Percentiles rank a stretch among this genome's conserved stretches.
Evolutionary conservation across 2,797 vertebrate genomes (phyloP).

Genomic region (Pangasius krempfi): DNA sequence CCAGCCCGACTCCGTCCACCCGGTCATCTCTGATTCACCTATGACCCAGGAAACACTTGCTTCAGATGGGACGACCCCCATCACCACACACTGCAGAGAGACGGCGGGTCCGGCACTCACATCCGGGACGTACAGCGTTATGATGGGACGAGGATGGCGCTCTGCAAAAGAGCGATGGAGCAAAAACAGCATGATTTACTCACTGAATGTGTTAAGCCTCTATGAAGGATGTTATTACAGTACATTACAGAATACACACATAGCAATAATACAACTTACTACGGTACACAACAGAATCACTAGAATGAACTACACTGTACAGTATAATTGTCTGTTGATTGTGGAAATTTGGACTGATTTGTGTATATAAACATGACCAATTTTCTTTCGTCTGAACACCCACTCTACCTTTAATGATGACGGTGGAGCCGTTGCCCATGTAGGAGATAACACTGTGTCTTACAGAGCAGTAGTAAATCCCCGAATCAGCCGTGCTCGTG

Average conservation of each 20-base stretch:
- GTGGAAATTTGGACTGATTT: no score
- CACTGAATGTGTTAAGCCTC: no score
- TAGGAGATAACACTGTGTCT: not conserved
- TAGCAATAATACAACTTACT: no score
- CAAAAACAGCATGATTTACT: no score
- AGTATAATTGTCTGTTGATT: no score
- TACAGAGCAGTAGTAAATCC: conserved; percentile 36
- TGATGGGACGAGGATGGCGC: not conserved
- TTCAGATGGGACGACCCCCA: not conserved
- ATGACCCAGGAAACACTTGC: conserved; percentile 28
- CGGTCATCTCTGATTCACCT: not conserved
- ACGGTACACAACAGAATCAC: no score
- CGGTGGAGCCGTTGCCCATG: conserved; percentile 29
- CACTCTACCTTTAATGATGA: conserved; percentile 40
- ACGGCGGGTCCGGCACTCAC: not conserved
- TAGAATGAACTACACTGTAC: no score
- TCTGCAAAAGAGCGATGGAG: conserved; percentile 10
- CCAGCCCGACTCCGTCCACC: conserved; percentile 43
- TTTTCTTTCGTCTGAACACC: no score
- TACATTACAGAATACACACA: no score
- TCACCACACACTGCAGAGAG: conserved; percentile 33
- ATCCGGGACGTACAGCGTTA: not conserved
- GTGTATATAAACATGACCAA: no score
- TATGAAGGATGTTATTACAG: no score
- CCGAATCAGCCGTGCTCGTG: not conserved